Evolutionary conservation across 2,797 vertebrate species (phyloP), one percentile per base, ranked within the genome.

Genomic region (Hozukius guyotensis): DNA sequence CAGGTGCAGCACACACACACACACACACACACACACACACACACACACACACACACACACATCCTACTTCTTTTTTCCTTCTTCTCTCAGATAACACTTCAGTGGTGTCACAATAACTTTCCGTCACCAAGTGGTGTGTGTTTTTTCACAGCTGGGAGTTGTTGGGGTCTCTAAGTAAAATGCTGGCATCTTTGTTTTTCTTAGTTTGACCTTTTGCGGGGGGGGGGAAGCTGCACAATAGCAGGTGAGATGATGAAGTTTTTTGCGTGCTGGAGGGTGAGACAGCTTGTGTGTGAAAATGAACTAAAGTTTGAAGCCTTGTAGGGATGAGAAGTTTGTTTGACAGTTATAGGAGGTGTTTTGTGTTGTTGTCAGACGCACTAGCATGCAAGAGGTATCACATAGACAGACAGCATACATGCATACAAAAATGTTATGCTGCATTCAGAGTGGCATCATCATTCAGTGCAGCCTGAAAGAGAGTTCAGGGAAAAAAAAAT

Each of bases 21-120:
- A 75, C 36, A 38, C 61, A 20, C 62, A 52, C 55, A 27, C 38
- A 32, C 53, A 56, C 38, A 14, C 38, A 42, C 31, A 8, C 36
- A 38, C 36, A 38, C 34, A 36, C 25, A 42, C 36, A 25, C 62
- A 57, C 57, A 38, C 38, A 8, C 72, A 6, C 59, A 13, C 53
- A 71, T 59, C 42, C 16, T 42, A 42, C 69, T 38, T 71, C 31
- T 52, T 78, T 60, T 46, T 69, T 69, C 73, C 18, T 56, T 73
- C 72, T 81, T 87, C 66, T 85, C 73, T 80, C 69, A 77, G 74
- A 69, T 85, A 79, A 80, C 32, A 10, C 75, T 64, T 69, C 38
- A 56, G 16, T 49, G 12, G 56, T 82, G 81, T 87, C 87, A 90
- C 74, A 76, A 77, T 73, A 83, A 76, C 61, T 64, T 31, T 84